Base-by-base conservation (phyloP, 2,113 vertebrate genomes). In the Sorex fumeus region DNA sequence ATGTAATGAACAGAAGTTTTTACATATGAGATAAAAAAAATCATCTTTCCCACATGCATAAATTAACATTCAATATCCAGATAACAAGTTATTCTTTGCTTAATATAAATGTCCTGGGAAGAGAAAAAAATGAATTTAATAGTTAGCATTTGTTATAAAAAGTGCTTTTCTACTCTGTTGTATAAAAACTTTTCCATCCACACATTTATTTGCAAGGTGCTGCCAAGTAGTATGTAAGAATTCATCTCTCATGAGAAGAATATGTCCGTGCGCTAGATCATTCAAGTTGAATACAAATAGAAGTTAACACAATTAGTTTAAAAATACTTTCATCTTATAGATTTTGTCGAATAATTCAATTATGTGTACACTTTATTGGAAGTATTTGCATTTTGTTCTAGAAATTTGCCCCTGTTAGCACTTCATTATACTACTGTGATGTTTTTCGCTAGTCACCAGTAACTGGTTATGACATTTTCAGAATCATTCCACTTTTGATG, bases 281-380 rank as follows among this genome's bases (percentile, higher is more conserved):
- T 57, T 4, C 47, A 21, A 13, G 8, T 64, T 27, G 6, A 84
- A 40, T 57, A 53, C 30, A 82, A 60, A 88, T 36, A 57, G 3
- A 87, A 80, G 8, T 3, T 47, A 86, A 88, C 28, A 2, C 13
- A 74, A 53, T 57, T 91, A 21, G 28, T 77, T 91, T 81, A 62
- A 62, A 70, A 27, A 43, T 3, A 66, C 84, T 77, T 93, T 77
- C 30, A 62, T 82, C 47, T 47, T 10, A 88, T 47, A 2, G 8
- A 70, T 78, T 80, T 79, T 71, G 7, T 45, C 30, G 91, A n/a
- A 50, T 83, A 85, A 93, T 77, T 84, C 62, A 84, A 75, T 81
- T 72, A 53, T 74, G 7, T 21, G 0, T 40, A 84, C 2, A n/a
- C 67, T 50, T 78, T 50, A 74, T 80, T 57, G 50, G 19, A 81